Evolutionary conservation across 2,888 invertebrate genomes (phyloP), one percentile per base, ranked within the genome.

Genomic region (Pardosa pseudoannulata): DNA sequence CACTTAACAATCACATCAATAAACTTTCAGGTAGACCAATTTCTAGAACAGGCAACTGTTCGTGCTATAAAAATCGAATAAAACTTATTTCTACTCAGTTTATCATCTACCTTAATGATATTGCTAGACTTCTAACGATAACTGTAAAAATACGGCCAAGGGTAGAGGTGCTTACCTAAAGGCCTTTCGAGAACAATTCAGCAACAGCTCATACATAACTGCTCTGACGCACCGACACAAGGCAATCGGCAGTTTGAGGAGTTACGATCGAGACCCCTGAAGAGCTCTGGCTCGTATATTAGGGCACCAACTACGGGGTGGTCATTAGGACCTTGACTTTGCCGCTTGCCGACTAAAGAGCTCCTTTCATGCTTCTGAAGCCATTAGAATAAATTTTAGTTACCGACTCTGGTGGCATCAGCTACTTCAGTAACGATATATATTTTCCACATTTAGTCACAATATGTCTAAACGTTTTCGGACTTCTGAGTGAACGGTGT

Each of bases 181-280:
- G 36, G 27, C 23, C 68, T 71, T 64, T 31, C 23, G 23, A 39
- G 70, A 80, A 64, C 56, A 56, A 73, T 81, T 41, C 7, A 32
- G 36, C 68, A 81, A 74, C 81, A 80, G 80, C 81, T 62, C 67
- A 62, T 81, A 74, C 74, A 81, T 81, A 81, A 81, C 67, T 67
- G n/a, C 16, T 62, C 13, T 32, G 71, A 73, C 80, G 73, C 65
- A 46, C 73, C 78, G 56, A 56, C 56, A 78, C 70, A 78, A 50
- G 56, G 28, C n/a, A 67, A 70, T 78, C 78, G 68, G 78, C 78
- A 78, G 62, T 32, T 70, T 11, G 6, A 29, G 31, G 71, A 71
- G 29, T 79, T 71, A 62, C 28, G 31, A 64, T 64, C 19, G 19
- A 32, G 67, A 67, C 76, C 76, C 70, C 56, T 67, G 27, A 62